Base-by-base conservation (phyloP, 2,797 vertebrate genomes). In the Loriculus beryllinus region DNA sequence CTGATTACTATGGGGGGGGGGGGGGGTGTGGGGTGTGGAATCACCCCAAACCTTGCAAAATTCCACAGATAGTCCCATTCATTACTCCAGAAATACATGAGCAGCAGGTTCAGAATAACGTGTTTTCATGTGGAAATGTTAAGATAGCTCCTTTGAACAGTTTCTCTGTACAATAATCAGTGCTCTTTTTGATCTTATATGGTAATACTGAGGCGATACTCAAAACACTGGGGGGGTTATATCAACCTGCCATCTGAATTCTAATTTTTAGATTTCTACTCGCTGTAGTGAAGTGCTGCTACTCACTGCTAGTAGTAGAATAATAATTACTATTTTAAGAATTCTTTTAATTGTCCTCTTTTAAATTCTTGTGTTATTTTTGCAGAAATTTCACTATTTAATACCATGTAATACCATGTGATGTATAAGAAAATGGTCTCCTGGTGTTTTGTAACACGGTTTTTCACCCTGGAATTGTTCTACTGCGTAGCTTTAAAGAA, bases 151-250 rank as follows among this genome's bases (percentile, higher is more conserved):
- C 42, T 94, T 92, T 76, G 86, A 39, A 65, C 59, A 74, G 76
- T 81, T 86, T 70, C 35, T 81, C 47, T 63, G 16, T 76, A 21
- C 35, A 39, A 29, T 86, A 76, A 54, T 76, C 63, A 13, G 28
- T 67, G 23, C 22, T 70, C 20, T n/a, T 85, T 76, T 87, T 95
- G 79, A 62, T 96, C 87, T 93, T 92, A 71, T 40, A 75, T 91
- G 91, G 85, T 89, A 92, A 81, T 91, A 72, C 40, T 40, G 40
- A 80, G 60, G 82, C 39, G n/a, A 60, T 82, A 82, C 35, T 86
- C 14, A 72, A 19, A 93, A 90, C 83, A 83, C 8, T 70, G 18
- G 21, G 21, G 42, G 42, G 42, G 42, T 4, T 20, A 33, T 77
- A 35, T 80, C 35, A 59, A 52, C 78, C 54, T 78, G 12, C 7